phyloP scores from a whole-genome alignment of 2,888 invertebrate genomes.

The Criorhina ranunculi region DNA sequence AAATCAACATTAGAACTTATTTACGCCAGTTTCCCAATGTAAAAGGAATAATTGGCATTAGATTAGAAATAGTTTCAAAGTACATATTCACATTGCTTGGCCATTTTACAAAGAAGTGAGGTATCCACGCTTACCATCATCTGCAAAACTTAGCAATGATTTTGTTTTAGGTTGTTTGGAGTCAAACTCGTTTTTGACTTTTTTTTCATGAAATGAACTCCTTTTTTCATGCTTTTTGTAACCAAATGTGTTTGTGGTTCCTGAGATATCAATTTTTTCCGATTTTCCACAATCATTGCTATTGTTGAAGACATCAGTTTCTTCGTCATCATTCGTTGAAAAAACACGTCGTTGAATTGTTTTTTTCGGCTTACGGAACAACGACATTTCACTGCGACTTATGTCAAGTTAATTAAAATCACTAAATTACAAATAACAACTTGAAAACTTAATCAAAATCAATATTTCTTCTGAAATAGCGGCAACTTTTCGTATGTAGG shows the following conservation, averaged over 20 bases:
- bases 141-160: conserved; percentile 92
- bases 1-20: too few relatives aligned
- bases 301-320: conserved; percentile 85
- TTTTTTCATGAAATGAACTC: conserved; percentile 82
- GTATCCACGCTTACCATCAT: conserved; percentile 86
- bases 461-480: neutral
- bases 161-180: conserved; percentile 85
- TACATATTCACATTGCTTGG: conserved; percentile 2
- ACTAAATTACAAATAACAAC: neutral
- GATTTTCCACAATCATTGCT: conserved; percentile 78
- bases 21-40: too few relatives aligned
- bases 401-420: neutral
- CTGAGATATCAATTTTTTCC: conserved; percentile 83
- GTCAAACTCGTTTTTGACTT: conserved; percentile 75
- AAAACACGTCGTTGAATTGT: conserved; percentile 92
- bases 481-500: too few relatives aligned
- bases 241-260: conserved; percentile 77
- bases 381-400: conserved; percentile 87
- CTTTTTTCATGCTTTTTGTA: conserved; percentile 78
- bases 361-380: conserved; percentile 95
- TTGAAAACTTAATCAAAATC: conserved; percentile 9
- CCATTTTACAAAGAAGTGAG: conserved; percentile 1
- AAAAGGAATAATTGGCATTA: too few relatives aligned
- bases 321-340: conserved; percentile 89
- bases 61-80: neutral